Conservation (phyloP, 2,888 invertebrate species). For the Dendrolimus pini region DNA sequence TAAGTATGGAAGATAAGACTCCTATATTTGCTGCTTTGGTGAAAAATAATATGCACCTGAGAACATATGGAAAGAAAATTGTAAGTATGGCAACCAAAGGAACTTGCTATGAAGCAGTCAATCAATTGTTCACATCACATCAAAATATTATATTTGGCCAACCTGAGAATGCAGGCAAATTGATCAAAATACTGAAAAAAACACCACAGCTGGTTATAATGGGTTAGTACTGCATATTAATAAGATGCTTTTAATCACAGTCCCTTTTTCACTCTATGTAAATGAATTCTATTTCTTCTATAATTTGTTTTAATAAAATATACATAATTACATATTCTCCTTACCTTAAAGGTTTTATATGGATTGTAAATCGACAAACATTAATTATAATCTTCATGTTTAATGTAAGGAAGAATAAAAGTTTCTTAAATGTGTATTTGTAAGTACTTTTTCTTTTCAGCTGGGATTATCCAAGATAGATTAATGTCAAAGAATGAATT, state of each 20-base stretch:
- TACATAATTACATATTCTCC: too few species aligned
- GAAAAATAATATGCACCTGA: slow-evolving; percentile 82
- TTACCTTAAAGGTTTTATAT: too few species aligned
- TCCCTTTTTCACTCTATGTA: too few species aligned
- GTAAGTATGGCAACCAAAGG: slow-evolving; percentile 79
- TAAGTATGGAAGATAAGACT: slow-evolving; percentile 79
- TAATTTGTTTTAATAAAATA: too few species aligned
- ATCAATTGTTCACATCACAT: slow-evolving; percentile 79
- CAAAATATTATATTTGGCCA: slow-evolving; percentile 83
- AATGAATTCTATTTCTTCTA: too few species aligned
- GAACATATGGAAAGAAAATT: slow-evolving; percentile 80
- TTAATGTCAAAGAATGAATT: slow-evolving; percentile 83
- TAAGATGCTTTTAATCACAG: too few species aligned
- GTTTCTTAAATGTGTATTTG: too few species aligned
- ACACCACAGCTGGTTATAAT: slow-evolving; percentile 83
- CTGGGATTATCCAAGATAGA: slow-evolving; percentile 83
- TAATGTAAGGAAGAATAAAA: too few species aligned
- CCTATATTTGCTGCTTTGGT: slow-evolving; percentile 78
- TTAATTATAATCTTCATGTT: too few species aligned
- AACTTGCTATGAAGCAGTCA: slow-evolving; percentile 81
- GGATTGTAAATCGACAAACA: too few species aligned
- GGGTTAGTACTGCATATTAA: slow-evolving; percentile 57
- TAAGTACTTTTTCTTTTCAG: slow-evolving; percentile 49
- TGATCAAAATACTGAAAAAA: slow-evolving; percentile 82
- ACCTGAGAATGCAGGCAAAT: slow-evolving; percentile 75